Base-by-base conservation (phyloP, 2,797 vertebrate species). In the Ispidina lecontei region DNA sequence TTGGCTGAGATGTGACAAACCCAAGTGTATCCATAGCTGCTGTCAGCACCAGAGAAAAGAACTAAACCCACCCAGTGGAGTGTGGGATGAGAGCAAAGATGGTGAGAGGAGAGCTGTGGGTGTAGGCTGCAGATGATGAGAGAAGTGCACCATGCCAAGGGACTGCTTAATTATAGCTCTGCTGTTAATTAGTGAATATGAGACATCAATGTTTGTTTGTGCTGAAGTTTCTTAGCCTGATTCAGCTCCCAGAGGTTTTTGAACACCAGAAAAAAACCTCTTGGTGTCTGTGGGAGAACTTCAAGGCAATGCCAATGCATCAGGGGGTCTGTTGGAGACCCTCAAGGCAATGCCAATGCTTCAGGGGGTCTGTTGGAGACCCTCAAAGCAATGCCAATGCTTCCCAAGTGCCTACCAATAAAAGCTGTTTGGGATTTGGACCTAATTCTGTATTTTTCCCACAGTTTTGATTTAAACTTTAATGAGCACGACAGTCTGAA, bases 21-120 rank as follows among this genome's bases (percentile, higher is more conserved):
- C 26, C n/a, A 19, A 12, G 64, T 7, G 8, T 55, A 59, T 62
- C 74, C 5, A 0, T 6, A 39, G 68, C 0, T 1, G 64, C 74
- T 87, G 75, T 77, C 87, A 83, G 79, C 17, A 25, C 54, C 62
- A 41, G 31, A 47, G 56, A 64, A 64, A 71, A 17, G 6, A 79
- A 26, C 8, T 37, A 26, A 41, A 63, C 44, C 8, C 60, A 22
- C 7, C 0, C 18, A 41, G 25, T 12, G 0, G 8, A 41, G 63
- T 0, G 20, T 71, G 79, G 87, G 58, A 76, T 64, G 84, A 18
- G 16, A 54, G 75, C 7, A 28, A 52, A 89, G 41, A 43, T 3
- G 0, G 0, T 10, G 35, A 35, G 44, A 59, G 77, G 44, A 44
- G 64, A 86, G 18, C 47, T 51, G 55, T 3, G 12, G 15, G 15